Evolutionary conservation across 2,113 vertebrate species (phyloP), one percentile per base, ranked within the genome.

Genomic region (Ahaetulla prasina): DNA sequence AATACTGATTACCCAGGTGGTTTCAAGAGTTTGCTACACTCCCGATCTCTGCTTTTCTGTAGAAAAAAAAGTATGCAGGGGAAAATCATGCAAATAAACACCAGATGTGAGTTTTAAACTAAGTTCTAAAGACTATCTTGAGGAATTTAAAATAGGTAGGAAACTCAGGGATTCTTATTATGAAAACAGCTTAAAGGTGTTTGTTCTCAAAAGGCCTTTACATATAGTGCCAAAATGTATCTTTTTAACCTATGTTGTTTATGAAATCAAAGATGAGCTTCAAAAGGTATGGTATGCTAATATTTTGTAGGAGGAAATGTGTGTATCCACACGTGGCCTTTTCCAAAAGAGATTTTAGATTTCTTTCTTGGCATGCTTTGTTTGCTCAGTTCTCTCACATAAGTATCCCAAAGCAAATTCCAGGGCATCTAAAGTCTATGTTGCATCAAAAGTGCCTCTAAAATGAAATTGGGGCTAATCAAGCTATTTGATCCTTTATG

Each of bases 121-220:
- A 60, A 3, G 87, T 92, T 94, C 93, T 90, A 90, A 93, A 89
- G 16, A 16, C 89, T 92, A 94, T 94, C 84, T 84, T 91, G 90
- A 80, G 89, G 94, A 93, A 63, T 93, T 89, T 88, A 88, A 43
- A 92, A 85, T 87, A 47, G n/a, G 2, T 35, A 9, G 6, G 55
- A 80, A 89, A 16, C 5, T 94, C 85, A 91, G 27, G 87, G 95
- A 94, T 89, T 93, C 8, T 85, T 95, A 27, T 43, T 94, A 92
- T 6, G 18, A 87, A 92, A 92, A 92, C 90, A 91, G 12, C 16
- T 93, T 91, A 57, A 0, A 0, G 0, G 0, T 85, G 8, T 94
- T 95, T 92, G 8, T 89, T 94, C 50, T 84, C 60, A 93, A 54
- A 95, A 94, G 43, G 43, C 4, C 16, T 85, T 89, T 45, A 53